Conservation (phyloP, 2,797 vertebrate species). For the Ptychobarbus kaznakovi region DNA sequence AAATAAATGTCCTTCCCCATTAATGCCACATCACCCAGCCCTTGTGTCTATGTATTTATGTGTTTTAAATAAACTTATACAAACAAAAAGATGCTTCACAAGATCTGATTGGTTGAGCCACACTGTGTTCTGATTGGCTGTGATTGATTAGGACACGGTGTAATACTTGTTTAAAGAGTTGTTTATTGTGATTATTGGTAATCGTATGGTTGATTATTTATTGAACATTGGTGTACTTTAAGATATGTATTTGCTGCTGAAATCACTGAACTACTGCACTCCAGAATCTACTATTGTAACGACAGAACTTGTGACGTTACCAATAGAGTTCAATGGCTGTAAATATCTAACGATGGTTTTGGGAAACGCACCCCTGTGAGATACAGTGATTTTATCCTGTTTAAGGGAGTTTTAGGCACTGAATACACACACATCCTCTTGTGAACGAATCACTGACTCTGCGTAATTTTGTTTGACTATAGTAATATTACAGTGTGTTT, state of each 20-base stretch:
- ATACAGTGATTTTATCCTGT: neutral
- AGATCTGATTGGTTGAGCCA: neutral
- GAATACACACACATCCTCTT: neutral
- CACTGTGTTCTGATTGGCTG: neutral
- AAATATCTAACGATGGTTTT: too few relatives aligned
- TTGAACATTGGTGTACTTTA: neutral
- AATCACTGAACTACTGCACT: neutral
- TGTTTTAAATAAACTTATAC: neutral
- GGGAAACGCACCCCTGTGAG: too few relatives aligned
- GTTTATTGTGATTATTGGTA: neutral
- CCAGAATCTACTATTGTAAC: too few relatives aligned
- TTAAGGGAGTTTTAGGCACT: neutral
- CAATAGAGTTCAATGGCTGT: too few relatives aligned
- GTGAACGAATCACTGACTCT: neutral
- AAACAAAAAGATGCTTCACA: too few relatives aligned
- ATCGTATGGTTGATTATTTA: neutral
- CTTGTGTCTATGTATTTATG: neutral
- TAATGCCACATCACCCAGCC: neutral
- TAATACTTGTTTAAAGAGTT: neutral
- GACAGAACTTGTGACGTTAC: neutral
- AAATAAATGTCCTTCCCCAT: neutral
- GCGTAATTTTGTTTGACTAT: neutral
- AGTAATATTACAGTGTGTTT: neutral
- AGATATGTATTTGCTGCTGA: neutral
- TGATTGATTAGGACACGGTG: neutral